Conservation (phyloP, 1,140 invertebrate genomes). For the Diploscapter pachys region DNA sequence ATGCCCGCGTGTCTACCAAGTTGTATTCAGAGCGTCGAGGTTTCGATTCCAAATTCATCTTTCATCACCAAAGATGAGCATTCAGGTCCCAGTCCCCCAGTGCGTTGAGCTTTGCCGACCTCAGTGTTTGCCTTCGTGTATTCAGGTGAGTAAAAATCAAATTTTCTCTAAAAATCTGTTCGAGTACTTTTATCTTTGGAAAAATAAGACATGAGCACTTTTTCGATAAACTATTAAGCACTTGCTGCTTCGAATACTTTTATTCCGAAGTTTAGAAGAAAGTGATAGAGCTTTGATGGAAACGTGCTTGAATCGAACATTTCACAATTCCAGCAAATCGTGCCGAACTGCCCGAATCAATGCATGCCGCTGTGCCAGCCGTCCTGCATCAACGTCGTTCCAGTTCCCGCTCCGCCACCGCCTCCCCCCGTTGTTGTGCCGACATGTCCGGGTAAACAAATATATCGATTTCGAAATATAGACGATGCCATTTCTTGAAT, state of each 20-base stretch:
- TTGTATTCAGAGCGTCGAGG: conserved; percentile 13
- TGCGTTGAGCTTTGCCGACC: conserved; percentile 13
- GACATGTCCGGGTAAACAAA: neutral
- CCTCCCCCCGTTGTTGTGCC: conserved; percentile 10
- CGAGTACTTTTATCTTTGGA: no score
- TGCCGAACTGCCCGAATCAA: conserved; percentile 15
- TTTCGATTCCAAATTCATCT: neutral
- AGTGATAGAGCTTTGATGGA: no score
- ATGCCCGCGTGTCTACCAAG: conserved; percentile 18
- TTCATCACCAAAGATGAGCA: no score
- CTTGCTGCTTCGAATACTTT: no score
- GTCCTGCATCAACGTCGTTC: conserved; percentile 15
- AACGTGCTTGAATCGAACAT: neutral
- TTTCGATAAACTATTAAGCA: no score
- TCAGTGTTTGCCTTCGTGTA: conserved; percentile 9
- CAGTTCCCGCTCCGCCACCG: conserved; percentile 10
- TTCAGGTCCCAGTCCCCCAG: neutral
- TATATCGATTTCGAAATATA: no score
- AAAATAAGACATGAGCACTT: no score
- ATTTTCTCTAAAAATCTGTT: no score
- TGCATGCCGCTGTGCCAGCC: conserved; percentile 14
- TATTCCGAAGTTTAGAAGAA: no score
- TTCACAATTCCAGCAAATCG: neutral
- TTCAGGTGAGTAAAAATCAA: conserved; percentile 6
- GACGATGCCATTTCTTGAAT: no score